Percentiles rank a stretch among this genome's conserved stretches.
Conservation (phyloP, 2,888 invertebrate genomes). For the Ceramica pisi region DNA sequence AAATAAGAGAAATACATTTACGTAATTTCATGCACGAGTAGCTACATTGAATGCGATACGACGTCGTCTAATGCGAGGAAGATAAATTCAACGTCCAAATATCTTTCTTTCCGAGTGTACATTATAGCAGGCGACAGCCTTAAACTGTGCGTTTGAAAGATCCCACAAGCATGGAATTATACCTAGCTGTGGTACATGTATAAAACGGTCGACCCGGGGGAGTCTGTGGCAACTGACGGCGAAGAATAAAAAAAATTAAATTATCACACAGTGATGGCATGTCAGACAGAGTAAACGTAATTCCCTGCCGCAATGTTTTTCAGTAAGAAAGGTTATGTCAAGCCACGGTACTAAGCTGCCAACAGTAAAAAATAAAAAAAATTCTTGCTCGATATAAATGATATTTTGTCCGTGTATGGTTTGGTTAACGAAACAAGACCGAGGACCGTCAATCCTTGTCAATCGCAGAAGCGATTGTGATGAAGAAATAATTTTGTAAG, state of each 20-base stretch:
- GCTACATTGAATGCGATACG: slow-evolving; percentile 61
- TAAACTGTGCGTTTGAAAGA: slow-evolving; percentile 49
- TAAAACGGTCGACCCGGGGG: slow-evolving; percentile 26
- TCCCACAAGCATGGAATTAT: slow-evolving; percentile 39
- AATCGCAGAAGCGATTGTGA: background rate
- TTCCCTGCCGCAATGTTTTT: slow-evolving; percentile 26
- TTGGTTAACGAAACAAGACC: slow-evolving; percentile 20
- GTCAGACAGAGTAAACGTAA: slow-evolving; percentile 36
- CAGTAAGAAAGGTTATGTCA: slow-evolving; percentile 12
- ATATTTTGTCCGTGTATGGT: background rate
- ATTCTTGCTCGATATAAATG: slow-evolving; percentile 3
- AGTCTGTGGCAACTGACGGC: slow-evolving; percentile 11
- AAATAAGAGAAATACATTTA: slow-evolving; percentile 59
- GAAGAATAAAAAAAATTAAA: slow-evolving; percentile 36
- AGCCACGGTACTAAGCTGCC: slow-evolving; percentile 1
- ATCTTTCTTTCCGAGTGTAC: slow-evolving; percentile 44
- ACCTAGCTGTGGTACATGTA: slow-evolving; percentile 12
- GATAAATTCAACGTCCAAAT: slow-evolving; percentile 60
- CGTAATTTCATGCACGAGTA: slow-evolving; percentile 64
- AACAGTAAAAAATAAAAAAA: slow-evolving; percentile 31
- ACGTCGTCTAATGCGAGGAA: slow-evolving; percentile 62
- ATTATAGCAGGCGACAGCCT: slow-evolving; percentile 37
- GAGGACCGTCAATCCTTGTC: background rate
- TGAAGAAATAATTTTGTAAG: background rate
- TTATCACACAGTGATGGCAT: slow-evolving; percentile 24